phyloP scores from a whole-genome alignment of 2,113 vertebrate species.

The Pelecanoides urinatrix region DNA sequence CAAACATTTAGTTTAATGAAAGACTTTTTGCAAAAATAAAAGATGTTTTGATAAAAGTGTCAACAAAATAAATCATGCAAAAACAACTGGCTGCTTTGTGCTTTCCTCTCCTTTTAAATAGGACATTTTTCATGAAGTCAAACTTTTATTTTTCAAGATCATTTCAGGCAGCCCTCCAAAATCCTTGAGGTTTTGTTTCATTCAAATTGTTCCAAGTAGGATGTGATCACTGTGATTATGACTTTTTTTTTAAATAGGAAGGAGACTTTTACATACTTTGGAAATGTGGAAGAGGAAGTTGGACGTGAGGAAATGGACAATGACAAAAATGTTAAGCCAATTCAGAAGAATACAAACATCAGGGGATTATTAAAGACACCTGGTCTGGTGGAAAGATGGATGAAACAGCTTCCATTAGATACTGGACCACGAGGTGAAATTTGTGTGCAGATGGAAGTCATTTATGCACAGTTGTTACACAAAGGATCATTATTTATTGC shows the following conservation, averaged over 20 bases:
- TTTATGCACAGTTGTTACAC: conserved; percentile 27
- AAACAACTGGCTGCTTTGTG: background rate
- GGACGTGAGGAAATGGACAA: background rate
- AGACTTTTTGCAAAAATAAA: background rate
- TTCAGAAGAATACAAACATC: background rate
- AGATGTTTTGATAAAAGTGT: background rate
- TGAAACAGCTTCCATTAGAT: background rate
- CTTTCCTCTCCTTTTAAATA: background rate
- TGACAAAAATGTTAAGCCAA: background rate
- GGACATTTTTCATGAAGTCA: background rate
- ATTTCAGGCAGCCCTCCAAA: conserved; percentile 12
- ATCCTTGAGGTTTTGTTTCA: background rate
- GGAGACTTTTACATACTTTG: background rate
- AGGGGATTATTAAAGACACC: background rate
- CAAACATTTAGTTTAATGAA: background rate
- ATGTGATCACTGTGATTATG: background rate
- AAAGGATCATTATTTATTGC: conserved; percentile 46
- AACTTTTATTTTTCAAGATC: background rate
- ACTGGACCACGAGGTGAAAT: background rate
- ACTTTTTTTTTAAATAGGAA: background rate
- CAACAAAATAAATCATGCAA: background rate
- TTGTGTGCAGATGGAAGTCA: conserved; percentile 16
- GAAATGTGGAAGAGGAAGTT: background rate
- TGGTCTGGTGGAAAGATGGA: background rate
- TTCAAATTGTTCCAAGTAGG: background rate